Base-by-base conservation (phyloP, 2,888 invertebrate genomes). In the Orthonevra nobilis region DNA sequence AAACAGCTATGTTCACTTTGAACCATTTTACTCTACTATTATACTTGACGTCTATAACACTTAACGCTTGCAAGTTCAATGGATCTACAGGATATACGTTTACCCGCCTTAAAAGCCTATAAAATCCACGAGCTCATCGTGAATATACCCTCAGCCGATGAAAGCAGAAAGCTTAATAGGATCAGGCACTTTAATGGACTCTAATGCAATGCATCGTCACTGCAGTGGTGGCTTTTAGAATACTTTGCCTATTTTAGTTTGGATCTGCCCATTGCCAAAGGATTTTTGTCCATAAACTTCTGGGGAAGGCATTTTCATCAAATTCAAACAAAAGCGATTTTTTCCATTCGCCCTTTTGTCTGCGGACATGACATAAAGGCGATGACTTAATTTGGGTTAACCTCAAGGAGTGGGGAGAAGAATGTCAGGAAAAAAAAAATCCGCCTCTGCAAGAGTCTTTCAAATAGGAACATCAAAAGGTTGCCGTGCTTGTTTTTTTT, bases 181-280 rank as follows among this genome's bases (percentile, higher is more conserved):
- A 68, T 68, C 66, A 79, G 66, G 38, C 79, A 79, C 66, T 79
- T 79, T 72, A 79, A 79, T 79, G 60, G 66, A 73, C 73, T 60
- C 54, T 72, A 72, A 73, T 72, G 72, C 56, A 73, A 56, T 73
- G 56, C 61, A 73, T 50, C 73, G 34, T 42, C 56, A 64, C 15
- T 64, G 56, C 40, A 19, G 36, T 34, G 50, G 60, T 42, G 42
- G 44, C 79, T 73, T 79, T 79, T 68, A 61, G 63, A 73, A 68
- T 15, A 34, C 32, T 19, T 34, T 26, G 40, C 30, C 48, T 32
- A 42, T 52, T 58, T 60, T 30, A 6, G 38, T 52, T n/a, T 52
- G 58, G 48, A 60, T 66, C 10, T 28, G 46, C 52, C 28, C 54
- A 61, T 54, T 54, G 5, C 23, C 60, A 56, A 61, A 66, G 72